Base-by-base conservation (phyloP, 2,113 vertebrate species). In the Dasyprocta punctata region DNA sequence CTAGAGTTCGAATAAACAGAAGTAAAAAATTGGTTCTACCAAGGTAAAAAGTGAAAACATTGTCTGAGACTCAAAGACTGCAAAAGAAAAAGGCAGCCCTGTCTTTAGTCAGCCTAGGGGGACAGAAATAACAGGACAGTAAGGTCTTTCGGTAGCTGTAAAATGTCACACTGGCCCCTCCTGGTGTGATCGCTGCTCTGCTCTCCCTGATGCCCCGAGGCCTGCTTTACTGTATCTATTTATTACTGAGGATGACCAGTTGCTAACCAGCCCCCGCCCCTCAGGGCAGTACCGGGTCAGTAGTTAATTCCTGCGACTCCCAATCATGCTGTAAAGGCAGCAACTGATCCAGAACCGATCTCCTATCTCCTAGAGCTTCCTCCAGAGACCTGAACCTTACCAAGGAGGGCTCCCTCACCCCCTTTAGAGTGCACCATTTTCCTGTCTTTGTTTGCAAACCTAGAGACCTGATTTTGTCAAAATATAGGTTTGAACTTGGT, bases 341-440 rank as follows among this genome's bases (percentile, higher is more conserved):
- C 26, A 38, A 9, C 17, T 0, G 30, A 41, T 26, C 52, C 47
- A 54, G 49, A 38, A 36, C 7, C 41, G 54, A 12, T 13, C 52
- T 81, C 38, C 36, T 30, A 84, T 47, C 5, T 44, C 22, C 52
- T 33, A 20, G 17, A 44, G 58, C 52, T 63, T 86, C 52, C 49
- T 19, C 17, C 49, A 90, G 58, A 24, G 91, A 38, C 7, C 52
- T 33, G 19, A 89, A 58, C 4, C 58, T 78, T n/a, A 56, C 13
- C n/a, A 56, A 90, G 73, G 9, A 61, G 6, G 9, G 36, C 4
- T 0, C 11, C 6, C 0, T 49, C 28, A 13, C 1, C 0, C 13
- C 5, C 33, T n/a, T 0, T 33, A 44, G 24, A 63, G 28, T 8
- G 1, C 3, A 52, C 17, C 16, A 10, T 2, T 10, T 19, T 1